Evolutionary conservation across 2,888 invertebrate species (phyloP).

Genomic region (Alentia gelatinosa): DNA sequence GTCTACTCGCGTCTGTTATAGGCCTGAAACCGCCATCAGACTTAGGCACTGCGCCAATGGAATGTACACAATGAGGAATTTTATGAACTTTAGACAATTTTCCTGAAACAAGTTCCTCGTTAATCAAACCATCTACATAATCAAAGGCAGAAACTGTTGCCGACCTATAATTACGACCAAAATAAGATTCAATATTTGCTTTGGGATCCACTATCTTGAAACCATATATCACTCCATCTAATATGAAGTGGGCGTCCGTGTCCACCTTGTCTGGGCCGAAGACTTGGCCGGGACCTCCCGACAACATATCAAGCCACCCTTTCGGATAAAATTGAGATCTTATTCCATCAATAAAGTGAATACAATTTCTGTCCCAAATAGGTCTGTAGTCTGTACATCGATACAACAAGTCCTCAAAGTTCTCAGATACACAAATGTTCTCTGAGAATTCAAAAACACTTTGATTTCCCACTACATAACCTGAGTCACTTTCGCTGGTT

Average conservation of each 20-base stretch:
- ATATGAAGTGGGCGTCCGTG: background rate
- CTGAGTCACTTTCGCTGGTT: no score
- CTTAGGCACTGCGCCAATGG: background rate
- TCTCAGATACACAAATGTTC: no score
- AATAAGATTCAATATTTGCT: background rate
- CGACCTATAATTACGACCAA: background rate
- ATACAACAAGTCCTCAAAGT: background rate
- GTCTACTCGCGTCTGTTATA: background rate
- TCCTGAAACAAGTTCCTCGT: background rate
- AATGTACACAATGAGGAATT: background rate
- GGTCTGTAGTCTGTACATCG: background rate
- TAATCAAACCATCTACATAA: background rate
- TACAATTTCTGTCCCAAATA: background rate
- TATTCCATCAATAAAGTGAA: background rate
- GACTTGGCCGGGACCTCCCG: background rate
- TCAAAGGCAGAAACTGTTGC: background rate
- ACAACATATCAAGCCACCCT: background rate
- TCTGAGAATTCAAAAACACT: no score
- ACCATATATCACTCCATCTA: background rate
- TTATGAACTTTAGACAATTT: background rate
- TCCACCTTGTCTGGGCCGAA: background rate
- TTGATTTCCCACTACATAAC: no score
- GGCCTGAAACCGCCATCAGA: background rate
- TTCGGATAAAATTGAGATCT: background rate
- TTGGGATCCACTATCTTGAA: background rate